Evolutionary conservation across 1,140 invertebrate species (phyloP).

Genomic region (Ridgeia piscesae): DNA sequence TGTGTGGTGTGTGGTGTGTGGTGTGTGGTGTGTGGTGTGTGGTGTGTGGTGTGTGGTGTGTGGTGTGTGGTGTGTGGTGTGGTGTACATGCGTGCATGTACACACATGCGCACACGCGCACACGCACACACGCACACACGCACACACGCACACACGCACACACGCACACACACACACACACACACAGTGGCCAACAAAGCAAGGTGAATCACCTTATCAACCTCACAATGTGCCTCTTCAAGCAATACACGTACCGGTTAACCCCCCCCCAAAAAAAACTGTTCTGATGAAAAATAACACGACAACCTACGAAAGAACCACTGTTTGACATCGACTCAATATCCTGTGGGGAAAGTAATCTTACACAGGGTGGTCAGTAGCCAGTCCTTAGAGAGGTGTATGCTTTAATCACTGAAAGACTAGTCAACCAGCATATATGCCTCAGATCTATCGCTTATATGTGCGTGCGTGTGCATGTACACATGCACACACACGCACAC

Average conservation of each 20-base stretch:
- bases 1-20: no score
- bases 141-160: not conserved
- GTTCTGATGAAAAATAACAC: not conserved
- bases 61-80: no score
- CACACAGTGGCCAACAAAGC: not conserved
- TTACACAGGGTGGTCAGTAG: no score
- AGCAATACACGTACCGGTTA: not conserved
- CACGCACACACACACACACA: not conserved
- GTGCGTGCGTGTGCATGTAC: no score
- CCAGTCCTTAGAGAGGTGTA: no score
- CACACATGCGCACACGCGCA: not conserved
- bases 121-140: not conserved
- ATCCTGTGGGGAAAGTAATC: no score
- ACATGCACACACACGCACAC: no score
- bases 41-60: no score
- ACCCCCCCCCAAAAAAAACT: not conserved
- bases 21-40: no score
- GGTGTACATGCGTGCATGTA: not conserved
- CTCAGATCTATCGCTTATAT: no score
- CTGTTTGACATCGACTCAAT: not conserved
- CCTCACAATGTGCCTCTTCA: not conserved
- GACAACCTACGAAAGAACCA: not conserved
- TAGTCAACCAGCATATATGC: no score
- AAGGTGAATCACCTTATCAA: not conserved
- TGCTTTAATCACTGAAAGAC: no score